These are phyloP conservation scores for Lepus oiostolus DNA, from an alignment of 2,797 vertebrate genomes.

Conservation along the genomic window DNA sequence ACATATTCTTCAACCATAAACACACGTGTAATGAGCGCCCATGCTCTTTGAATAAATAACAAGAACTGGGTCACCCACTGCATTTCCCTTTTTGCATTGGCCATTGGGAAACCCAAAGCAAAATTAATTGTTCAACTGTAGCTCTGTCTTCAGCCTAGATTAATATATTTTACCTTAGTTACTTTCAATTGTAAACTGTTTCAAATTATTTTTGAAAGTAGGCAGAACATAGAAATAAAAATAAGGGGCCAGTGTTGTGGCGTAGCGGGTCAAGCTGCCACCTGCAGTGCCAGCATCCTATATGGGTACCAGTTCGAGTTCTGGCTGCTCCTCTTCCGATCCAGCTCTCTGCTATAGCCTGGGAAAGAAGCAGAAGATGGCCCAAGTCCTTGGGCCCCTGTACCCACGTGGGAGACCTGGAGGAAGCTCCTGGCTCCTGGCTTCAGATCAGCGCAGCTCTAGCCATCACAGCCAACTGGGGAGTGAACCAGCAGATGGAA, in stretches of 20 bases:
- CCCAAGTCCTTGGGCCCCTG: no score
- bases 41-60: background rate
- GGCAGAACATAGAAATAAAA: background rate
- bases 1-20: background rate
- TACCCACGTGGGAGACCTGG: no score
- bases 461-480: no score
- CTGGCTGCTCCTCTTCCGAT: no score
- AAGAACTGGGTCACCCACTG: background rate
- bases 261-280: no score
- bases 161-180: background rate
- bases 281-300: no score
- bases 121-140: background rate
- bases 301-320: no score
- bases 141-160: background rate
- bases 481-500: no score
- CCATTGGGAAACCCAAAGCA: background rate
- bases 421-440: no score
- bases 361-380: no score
- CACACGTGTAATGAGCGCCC: background rate
- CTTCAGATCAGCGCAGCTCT: no score
- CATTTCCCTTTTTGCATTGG: conserved; percentile 25
- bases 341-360: no score
- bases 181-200: background rate
- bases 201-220: background rate
- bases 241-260: background rate